Evolutionary conservation across 2,888 invertebrate species (phyloP), one percentile per base, ranked within the genome.

Genomic region (Deilephila elpenor): DNA sequence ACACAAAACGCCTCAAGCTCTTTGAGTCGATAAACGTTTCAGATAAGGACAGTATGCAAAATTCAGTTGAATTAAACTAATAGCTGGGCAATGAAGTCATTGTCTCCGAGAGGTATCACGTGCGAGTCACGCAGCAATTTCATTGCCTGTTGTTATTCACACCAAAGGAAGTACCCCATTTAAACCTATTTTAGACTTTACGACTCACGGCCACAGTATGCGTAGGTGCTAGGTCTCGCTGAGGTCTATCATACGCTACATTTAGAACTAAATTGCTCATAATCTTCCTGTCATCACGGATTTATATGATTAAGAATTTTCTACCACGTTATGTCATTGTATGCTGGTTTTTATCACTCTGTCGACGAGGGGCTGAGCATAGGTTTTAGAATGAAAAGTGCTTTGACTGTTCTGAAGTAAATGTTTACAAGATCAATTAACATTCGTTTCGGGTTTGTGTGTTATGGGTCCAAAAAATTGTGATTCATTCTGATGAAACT

Each of bases 141-240:
- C 76, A 78, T 75, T 77, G 67, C 80, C 79, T 78, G 44, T 44
- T 75, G 74, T 74, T 60, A 76, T 37, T 61, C 70, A 73, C 60
- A 70, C 59, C 75, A 75, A 76, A 89, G 90, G 91, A 91, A 88
- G 87, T 84, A 77, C 75, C 80, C 84, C 86, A 88, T 90, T 91
- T 87, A 85, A 80, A 86, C 88, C 56, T 89, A 89, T 90, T 89
- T 90, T 86, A 85, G 87, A 86, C 83, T 71, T 84, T 76, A 75
- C 83, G 78, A 74, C 83, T 83, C 85, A 86, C 83, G 84, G 83
- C 77, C 83, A 77, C 67, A 74, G 71, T 70, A 76, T 76, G 79
- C 77, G 79, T 81, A 81, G 80, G 80, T 77, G 78, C 77, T 80
- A 79, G 79, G 81, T 80, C 72, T 73, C 37, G 59, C 29, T 59